A percentile compares a stretch with the other conserved stretches of the same genome.
Evolutionary conservation across 2,888 invertebrate species (phyloP).

Genomic region (Heliconius erato): DNA sequence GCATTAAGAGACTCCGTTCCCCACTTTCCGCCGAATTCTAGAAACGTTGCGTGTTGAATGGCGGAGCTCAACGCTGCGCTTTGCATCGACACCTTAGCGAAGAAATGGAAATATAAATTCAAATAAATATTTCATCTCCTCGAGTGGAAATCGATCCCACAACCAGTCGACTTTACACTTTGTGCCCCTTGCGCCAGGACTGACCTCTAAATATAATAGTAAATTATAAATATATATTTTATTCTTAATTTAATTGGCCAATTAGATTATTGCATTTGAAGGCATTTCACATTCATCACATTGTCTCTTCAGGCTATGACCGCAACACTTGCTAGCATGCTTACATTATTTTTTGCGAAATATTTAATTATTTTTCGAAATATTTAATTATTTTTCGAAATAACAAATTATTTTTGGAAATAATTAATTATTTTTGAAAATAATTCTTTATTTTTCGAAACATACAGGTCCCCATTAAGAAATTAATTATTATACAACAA

Average conservation of each 20-base stretch:
- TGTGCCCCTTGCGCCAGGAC: neutral
- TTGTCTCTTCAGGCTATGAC: slow-evolving; percentile 7
- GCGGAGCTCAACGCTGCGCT: no score
- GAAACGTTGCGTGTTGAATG: no score
- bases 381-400: neutral
- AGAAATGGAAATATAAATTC: no score
- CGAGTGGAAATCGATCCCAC: neutral
- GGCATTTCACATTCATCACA: neutral
- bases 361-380: neutral
- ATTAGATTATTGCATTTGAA: neutral
- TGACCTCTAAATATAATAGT: neutral
- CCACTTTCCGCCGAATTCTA: no score
- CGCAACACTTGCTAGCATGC: neutral
- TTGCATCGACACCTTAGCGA: no score
- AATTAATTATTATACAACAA: neutral
- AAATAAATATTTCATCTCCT: neutral
- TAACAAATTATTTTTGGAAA: neutral
- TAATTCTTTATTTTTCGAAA: neutral
- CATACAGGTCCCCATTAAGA: neutral
- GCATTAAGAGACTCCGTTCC: no score
- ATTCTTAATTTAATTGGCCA: neutral
- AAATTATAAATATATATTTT: no score
- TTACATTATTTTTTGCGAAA: neutral
- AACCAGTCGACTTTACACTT: neutral
- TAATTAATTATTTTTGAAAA: neutral